Percentiles rank a stretch among this genome's conserved stretches.
Evolutionary conservation across 2,797 vertebrate species (phyloP).

Genomic region (Decapterus maruadsi): DNA sequence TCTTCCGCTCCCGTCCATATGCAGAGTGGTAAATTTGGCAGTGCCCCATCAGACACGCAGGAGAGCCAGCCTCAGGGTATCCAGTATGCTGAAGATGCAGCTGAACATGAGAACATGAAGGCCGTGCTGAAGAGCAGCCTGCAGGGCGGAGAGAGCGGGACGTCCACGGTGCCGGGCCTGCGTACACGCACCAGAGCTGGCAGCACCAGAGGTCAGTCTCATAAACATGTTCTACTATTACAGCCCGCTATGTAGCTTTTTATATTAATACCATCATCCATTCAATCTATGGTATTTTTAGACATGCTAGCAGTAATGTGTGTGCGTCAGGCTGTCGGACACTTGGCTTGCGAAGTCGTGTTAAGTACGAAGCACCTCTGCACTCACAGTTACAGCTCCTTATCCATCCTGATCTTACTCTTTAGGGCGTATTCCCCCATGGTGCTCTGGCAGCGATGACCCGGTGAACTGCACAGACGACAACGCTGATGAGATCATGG

Average conservation of each 20-base stretch:
- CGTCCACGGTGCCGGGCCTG: constrained; percentile 84
- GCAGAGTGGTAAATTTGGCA: constrained; percentile 94
- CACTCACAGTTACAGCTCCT: background rate
- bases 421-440: constrained; percentile 88
- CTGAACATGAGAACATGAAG: constrained; percentile 98
- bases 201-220: constrained; percentile 83
- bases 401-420: background rate
- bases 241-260: background rate
- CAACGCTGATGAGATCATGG: constrained; percentile 98
- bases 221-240: background rate
- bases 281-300: background rate
- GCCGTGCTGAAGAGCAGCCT: constrained; percentile 91
- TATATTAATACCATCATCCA: background rate
- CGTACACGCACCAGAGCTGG: constrained; percentile 90
- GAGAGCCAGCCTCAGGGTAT: constrained; percentile 88
- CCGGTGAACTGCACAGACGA: constrained; percentile 90
- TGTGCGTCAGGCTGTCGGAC: background rate
- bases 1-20: background rate
- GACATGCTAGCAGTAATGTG: background rate
- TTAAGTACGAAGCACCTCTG: background rate
- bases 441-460: constrained; percentile 89
- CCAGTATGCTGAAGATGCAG: constrained; percentile 89
- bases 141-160: constrained; percentile 69
- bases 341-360: no score
- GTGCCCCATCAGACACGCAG: constrained; percentile 77